Evolutionary conservation across 2,888 invertebrate species (phyloP).

Genomic region (Lypha dubia): DNA sequence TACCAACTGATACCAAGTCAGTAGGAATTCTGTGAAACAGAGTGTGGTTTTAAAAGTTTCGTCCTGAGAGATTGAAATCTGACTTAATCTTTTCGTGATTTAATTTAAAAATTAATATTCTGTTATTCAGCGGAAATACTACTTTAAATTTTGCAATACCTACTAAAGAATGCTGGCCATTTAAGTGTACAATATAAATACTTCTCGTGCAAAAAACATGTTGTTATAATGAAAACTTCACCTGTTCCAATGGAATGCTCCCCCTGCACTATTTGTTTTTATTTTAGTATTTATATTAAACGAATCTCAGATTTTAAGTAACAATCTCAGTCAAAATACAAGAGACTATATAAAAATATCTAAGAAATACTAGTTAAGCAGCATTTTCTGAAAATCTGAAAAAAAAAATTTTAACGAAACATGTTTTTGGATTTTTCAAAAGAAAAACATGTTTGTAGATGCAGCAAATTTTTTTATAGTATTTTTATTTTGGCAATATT

Average conservation of each 20-base stretch:
- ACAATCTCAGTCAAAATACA: too few relatives aligned
- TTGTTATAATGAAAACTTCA: not conserved
- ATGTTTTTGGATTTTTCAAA: conserved; percentile 59
- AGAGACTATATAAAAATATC: conserved; percentile 26
- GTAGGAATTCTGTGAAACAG: too few relatives aligned
- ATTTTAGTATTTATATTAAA: conserved; percentile 62
- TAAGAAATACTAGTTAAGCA: conserved; percentile 63
- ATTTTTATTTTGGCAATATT: conserved; percentile 46
- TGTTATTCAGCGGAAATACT: not conserved
- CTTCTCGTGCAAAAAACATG: not conserved
- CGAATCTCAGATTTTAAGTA: conserved; percentile 49
- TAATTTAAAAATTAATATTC: too few relatives aligned
- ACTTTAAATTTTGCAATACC: not conserved
- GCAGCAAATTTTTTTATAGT: conserved; percentile 17
- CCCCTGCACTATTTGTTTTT: conserved; percentile 3
- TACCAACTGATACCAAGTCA: too few relatives aligned
- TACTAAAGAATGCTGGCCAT: not conserved
- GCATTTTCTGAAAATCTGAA: conserved; percentile 57
- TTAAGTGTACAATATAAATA: too few relatives aligned
- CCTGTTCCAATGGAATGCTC: conserved; percentile 12
- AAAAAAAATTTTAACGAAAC: conserved; percentile 45
- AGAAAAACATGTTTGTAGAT: conserved; percentile 56
- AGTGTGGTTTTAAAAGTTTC: too few relatives aligned
- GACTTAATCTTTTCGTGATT: too few relatives aligned
- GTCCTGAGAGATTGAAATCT: too few relatives aligned